These are phyloP conservation scores for Seira musarum DNA, from an alignment of 2,888 invertebrate genomes.

Conservation along the genomic window DNA sequence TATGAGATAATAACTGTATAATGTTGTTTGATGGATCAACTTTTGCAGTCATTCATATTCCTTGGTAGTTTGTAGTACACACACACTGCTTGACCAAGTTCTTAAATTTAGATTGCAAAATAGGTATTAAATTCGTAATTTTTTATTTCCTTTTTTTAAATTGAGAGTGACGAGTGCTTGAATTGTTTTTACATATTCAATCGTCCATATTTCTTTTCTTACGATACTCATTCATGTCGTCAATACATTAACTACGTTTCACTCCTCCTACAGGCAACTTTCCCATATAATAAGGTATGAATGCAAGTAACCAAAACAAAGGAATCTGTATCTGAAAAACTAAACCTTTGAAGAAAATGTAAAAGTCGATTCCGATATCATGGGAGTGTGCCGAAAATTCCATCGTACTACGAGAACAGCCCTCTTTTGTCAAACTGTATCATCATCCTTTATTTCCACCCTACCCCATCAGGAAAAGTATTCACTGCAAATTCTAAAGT, in stretches of 20 bases:
- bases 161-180: background rate
- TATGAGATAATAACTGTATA: background rate
- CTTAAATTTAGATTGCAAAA: background rate
- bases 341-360: too few relatives aligned
- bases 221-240: background rate
- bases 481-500: background rate
- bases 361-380: background rate
- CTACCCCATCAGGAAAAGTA: too few relatives aligned
- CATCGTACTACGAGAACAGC: conserved; percentile 20
- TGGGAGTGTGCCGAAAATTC: conserved; percentile 19
- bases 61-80: background rate
- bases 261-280: too few relatives aligned
- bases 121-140: background rate
- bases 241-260: background rate
- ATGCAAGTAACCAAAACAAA: background rate
- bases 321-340: background rate
- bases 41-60: conserved; percentile 6
- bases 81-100: too few relatives aligned
- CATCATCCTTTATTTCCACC: conserved; percentile 19
- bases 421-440: conserved; percentile 45
- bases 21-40: conserved; percentile 51
- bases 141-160: background rate
- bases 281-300: too few relatives aligned
- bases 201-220: background rate
- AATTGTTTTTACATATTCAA: background rate